phyloP scores from a whole-genome alignment of 2,888 invertebrate species.

The Microchrysa polita region DNA sequence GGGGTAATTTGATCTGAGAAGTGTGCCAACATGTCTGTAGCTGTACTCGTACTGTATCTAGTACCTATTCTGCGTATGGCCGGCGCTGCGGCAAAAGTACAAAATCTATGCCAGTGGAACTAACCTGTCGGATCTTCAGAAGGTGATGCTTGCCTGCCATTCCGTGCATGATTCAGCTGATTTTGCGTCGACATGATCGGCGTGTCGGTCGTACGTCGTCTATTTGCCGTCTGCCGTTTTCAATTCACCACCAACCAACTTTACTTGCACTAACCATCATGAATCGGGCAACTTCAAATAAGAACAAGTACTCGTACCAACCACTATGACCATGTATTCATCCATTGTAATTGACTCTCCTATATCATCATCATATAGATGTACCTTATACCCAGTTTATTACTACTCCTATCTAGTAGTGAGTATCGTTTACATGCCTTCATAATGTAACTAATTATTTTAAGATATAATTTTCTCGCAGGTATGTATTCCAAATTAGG shows the following conservation, averaged over 20 bases:
- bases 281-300: background rate
- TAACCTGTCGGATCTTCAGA: conserved; percentile 30
- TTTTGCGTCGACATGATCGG: background rate
- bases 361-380: background rate
- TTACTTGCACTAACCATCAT: background rate
- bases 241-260: background rate
- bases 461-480: conserved; percentile 35
- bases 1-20: conserved; percentile 48
- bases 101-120: conserved; percentile 40
- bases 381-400: background rate
- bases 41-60: conserved; percentile 35
- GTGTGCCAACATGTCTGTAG: conserved; percentile 47
- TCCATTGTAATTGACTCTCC: conserved; percentile 10
- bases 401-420: background rate
- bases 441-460: conserved; percentile 37
- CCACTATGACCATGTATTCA: background rate
- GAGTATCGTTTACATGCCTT: background rate
- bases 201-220: background rate
- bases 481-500: background rate
- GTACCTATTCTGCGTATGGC: conserved; percentile 34
- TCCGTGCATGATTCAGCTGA: conserved; percentile 33
- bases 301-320: background rate
- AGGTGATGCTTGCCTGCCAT: conserved; percentile 27
- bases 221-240: too few relatives aligned
- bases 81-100: conserved; percentile 1